Conservation (phyloP, 1,140 invertebrate genomes). For the Bombus superbus region DNA sequence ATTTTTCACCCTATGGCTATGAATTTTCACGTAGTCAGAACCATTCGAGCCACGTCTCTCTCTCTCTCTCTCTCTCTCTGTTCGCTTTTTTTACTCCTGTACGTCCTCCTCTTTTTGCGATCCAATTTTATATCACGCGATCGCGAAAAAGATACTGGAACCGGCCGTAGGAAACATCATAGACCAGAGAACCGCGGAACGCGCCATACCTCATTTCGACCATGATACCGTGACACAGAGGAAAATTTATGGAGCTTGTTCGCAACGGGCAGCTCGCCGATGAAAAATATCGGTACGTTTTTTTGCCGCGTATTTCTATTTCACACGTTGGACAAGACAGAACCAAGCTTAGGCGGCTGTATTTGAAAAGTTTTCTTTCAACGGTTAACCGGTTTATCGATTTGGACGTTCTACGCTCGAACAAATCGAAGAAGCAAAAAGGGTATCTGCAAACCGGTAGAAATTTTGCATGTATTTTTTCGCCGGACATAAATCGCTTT, state of each 20-base stretch:
- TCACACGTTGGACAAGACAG: neutral
- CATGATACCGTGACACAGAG: neutral
- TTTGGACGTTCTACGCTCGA: neutral
- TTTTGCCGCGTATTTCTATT: neutral
- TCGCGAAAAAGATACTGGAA: neutral
- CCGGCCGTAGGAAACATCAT: neutral
- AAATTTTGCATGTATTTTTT: neutral
- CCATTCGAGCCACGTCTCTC: neutral
- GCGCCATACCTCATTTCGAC: neutral
- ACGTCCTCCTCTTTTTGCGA: neutral
- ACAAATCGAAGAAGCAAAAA: neutral
- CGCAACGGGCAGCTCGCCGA: neutral
- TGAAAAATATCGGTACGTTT: conserved; percentile 29
- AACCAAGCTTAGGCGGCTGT: neutral
- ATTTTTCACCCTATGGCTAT: conserved; percentile 15
- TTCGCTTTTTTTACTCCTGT: neutral
- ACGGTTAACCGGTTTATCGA: neutral
- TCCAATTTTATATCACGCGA: neutral
- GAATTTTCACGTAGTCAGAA: conserved; percentile 11
- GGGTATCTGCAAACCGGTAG: neutral
- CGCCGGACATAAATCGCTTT: accelerated
- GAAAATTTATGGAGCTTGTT: conserved; percentile 30
- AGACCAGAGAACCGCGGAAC: neutral
- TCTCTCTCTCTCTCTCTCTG: neutral
- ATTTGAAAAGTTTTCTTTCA: neutral